Base-by-base conservation (phyloP, 30 jellyfish, hydroid and myxozoan genomes). In the Aurelia sp. region DNA sequence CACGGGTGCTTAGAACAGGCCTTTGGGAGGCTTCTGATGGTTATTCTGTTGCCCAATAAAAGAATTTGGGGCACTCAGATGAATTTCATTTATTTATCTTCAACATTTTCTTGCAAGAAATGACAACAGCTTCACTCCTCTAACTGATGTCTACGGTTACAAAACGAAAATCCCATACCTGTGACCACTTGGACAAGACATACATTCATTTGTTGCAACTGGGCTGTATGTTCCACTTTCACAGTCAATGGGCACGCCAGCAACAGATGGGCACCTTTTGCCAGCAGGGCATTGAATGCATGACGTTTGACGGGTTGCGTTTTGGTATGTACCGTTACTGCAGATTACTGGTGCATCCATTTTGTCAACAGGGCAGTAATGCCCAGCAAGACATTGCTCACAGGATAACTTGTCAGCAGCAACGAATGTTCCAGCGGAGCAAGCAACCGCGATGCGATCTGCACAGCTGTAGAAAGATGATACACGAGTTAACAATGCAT, bases 321-420 rank as follows among this genome's bases (percentile, higher is more conserved):
- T 86, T 38, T 76, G 88, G 50, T 86, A 86, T 62, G 95, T 86
- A 18, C 95, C 89, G 69, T 86, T 76, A 60, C 65, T 27, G 47
- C 95, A 86, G 13, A 64, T 63, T 19, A 75, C 51, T n/a, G 95
- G 84, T 11, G 89, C 85, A 15, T 51, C 76, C 41, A 82, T 17
- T 22, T n/a, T 66, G 8, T 35, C 69, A 82, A 53, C 64, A 1
- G 87, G 87, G 62, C 98, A 92, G 73, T 65, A 59, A 85, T 65
- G 74, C 21, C 98, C 98, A 16, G 58, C 59, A 35, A 95, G 98
- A 76, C 98, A 92, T 53, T 58, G 93, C 38, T 20, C 88, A 67
- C 98, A 92, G 30, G 88, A 53, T 55, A 70, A 16, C 27, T 72
- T 69, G 75, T 81, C 86, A 24, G 48, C 86, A 10, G 97, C 63